Evolutionary conservation across 2,888 invertebrate genomes (phyloP).

Genomic region (Resseliella maxima): DNA sequence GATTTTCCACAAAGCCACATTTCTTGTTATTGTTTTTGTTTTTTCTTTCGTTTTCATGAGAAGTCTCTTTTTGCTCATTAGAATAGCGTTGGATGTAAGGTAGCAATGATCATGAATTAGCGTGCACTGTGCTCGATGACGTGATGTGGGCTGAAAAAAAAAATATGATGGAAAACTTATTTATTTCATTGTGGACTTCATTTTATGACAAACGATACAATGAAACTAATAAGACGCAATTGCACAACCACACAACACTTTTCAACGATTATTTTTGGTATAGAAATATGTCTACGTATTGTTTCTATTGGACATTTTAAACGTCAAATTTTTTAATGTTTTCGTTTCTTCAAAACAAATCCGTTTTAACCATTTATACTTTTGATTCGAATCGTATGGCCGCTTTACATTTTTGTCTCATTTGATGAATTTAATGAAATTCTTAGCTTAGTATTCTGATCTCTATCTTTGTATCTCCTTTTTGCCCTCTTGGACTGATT

Average conservation of each 20-base stretch:
- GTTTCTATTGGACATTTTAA: not conserved
- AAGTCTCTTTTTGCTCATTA: not conserved
- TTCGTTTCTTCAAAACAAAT: not conserved
- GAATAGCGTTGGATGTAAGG: not conserved
- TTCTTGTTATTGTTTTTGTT: too few species aligned
- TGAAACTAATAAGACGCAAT: constrained; percentile 3
- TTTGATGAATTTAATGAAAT: too few species aligned
- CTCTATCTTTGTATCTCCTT: too few species aligned
- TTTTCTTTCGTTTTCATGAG: not conserved
- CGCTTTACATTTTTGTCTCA: too few species aligned
- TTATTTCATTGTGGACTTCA: not conserved
- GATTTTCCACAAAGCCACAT: constrained; percentile 4
- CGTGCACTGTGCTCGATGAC: not conserved
- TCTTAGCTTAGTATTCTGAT: too few species aligned
- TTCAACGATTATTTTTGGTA: not conserved
- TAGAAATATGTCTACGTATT: not conserved
- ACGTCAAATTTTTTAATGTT: not conserved
- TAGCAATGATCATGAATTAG: constrained; percentile 30
- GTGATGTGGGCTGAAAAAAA: not conserved
- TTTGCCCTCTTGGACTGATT: too few species aligned
- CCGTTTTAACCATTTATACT: not conserved
- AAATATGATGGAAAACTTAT: not conserved
- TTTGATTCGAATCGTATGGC: too few species aligned
- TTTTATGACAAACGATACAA: not conserved
- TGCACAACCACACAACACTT: not conserved